A percentile compares a stretch with the other conserved stretches of the same genome.
Conservation (phyloP, 2,888 invertebrate species). For the Mycogona germanica region DNA sequence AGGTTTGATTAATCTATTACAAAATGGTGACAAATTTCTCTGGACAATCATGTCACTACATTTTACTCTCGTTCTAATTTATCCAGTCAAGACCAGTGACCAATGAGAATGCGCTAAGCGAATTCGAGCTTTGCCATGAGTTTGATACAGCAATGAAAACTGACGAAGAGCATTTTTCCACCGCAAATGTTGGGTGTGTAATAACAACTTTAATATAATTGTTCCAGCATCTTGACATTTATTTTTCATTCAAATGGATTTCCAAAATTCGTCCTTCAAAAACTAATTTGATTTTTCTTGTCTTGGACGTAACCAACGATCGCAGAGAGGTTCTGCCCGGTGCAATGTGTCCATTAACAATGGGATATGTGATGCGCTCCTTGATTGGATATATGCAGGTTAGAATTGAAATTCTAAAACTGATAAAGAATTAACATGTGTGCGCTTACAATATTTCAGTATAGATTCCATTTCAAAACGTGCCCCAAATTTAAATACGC, state of each 20-base stretch:
- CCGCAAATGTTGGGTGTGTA: conserved; percentile 60
- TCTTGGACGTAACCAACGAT: too few relatives aligned
- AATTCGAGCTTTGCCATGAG: conserved; percentile 67
- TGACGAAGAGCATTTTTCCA: conserved; percentile 50
- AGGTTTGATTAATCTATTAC: too few relatives aligned
- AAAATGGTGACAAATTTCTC: too few relatives aligned
- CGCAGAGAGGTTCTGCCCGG: conserved; percentile 7
- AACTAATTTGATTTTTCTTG: neutral
- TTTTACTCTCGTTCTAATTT: neutral
- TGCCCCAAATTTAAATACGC: too few relatives aligned
- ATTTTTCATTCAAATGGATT: neutral
- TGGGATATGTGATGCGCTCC: too few relatives aligned
- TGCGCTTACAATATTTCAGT: too few relatives aligned
- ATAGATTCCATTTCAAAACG: too few relatives aligned
- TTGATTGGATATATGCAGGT: too few relatives aligned
- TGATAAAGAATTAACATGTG: too few relatives aligned
- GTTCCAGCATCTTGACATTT: too few relatives aligned
- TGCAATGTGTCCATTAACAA: neutral
- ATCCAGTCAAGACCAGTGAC: conserved; percentile 60
- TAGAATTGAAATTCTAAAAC: too few relatives aligned
- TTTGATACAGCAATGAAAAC: conserved; percentile 53
- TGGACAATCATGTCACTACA: neutral
- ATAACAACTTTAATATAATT: too few relatives aligned
- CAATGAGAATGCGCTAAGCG: conserved; percentile 54
- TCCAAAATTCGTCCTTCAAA: neutral